Conservation (phyloP, 2,888 invertebrate species). For the Chaetoderma sp. region DNA sequence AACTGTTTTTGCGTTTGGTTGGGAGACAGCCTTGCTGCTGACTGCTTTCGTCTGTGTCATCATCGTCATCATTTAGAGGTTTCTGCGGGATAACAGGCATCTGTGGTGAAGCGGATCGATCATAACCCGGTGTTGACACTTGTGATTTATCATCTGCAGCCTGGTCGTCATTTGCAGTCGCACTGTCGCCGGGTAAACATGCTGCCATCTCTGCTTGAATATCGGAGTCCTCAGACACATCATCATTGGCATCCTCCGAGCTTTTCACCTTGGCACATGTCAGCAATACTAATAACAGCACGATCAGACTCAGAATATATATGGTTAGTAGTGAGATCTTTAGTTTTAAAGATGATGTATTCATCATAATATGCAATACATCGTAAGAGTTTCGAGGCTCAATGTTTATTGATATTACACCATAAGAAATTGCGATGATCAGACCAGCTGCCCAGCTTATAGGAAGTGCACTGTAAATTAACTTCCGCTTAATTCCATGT, state of each 20-base stretch:
- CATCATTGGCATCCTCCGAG: neutral
- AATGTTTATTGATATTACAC: constrained; percentile 37
- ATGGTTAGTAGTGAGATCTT: constrained; percentile 40
- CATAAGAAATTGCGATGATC: constrained; percentile 39
- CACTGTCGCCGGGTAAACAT: neutral
- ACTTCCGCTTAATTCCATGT: neutral
- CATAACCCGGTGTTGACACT: neutral
- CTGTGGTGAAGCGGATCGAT: no score
- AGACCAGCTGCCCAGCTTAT: constrained; percentile 31
- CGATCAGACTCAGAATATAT: neutral
- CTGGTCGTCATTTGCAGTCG: neutral
- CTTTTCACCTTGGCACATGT: neutral
- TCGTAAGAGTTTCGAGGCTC: constrained; percentile 12
- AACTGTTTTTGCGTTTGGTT: neutral
- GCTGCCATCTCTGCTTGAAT: constrained; percentile 2
- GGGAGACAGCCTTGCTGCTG: neutral
- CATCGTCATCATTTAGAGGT: neutral
- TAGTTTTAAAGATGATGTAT: constrained; percentile 40
- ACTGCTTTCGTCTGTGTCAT: neutral
- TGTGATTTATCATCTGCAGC: neutral
- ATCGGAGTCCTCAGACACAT: neutral
- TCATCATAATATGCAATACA: constrained; percentile 38
- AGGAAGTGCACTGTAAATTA: neutral
- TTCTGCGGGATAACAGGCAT: neutral
- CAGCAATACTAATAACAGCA: neutral